phyloP scores from a whole-genome alignment of 2,113 vertebrate genomes.

The Hemibagrus wyckioides region DNA sequence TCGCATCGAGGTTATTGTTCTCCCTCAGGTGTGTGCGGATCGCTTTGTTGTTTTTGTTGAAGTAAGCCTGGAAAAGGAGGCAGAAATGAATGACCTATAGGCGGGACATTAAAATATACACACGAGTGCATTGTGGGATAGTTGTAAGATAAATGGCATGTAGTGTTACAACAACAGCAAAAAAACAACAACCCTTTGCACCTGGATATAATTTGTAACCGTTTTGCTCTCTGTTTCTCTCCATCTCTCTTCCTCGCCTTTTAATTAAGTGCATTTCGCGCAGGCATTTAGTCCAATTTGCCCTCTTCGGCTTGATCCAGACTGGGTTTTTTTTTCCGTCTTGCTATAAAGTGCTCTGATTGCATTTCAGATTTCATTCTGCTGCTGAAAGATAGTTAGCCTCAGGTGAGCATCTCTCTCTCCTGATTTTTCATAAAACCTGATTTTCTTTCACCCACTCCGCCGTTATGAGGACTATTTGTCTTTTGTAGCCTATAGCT shows the following conservation, averaged over 20 bases:
- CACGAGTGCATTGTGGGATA: background rate
- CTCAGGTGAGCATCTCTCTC: constrained; percentile 39
- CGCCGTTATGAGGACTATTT: constrained; percentile 39
- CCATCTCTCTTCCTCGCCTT: background rate
- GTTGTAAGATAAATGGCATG: background rate
- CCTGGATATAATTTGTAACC: background rate
- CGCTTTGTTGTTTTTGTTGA: no score
- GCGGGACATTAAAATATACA: background rate
- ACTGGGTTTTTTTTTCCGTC: constrained; percentile 35
- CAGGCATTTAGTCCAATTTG: constrained; percentile 9
- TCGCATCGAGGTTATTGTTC: background rate
- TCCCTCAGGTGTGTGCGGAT: background rate
- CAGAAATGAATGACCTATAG: background rate
- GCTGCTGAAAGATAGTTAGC: constrained; percentile 29
- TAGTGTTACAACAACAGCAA: background rate
- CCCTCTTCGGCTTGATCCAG: constrained; percentile 2
- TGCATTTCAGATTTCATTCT: constrained; percentile 20
- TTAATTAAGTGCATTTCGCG: constrained; percentile 21
- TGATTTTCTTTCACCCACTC: constrained; percentile 35
- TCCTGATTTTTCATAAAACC: constrained; percentile 48
- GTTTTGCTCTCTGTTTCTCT: background rate
- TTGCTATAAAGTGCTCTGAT: constrained; percentile 42
- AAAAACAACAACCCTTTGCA: background rate
- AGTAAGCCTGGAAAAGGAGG: background rate
- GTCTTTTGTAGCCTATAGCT: constrained; percentile 48